Percentiles rank a stretch among this genome's conserved stretches.
phyloP scores from a whole-genome alignment of 2,113 vertebrate species.

The Rhabdomys dilectus region DNA sequence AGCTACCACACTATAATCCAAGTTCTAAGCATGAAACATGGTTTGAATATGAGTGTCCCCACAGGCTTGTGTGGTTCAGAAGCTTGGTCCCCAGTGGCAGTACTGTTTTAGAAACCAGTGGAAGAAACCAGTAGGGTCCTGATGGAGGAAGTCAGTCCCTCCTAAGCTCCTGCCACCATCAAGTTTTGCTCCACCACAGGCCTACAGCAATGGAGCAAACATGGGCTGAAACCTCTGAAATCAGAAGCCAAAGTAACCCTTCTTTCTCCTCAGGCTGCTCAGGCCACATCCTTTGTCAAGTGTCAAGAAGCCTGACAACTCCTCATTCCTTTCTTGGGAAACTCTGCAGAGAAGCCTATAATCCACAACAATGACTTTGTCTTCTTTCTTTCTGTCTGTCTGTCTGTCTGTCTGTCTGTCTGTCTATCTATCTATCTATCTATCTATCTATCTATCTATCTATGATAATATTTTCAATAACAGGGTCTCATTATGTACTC shows the following conservation, averaged over 20 bases:
- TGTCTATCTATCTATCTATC: no score
- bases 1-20: conserved; percentile 18
- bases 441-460: no score
- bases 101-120: not conserved
- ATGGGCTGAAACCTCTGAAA: not conserved
- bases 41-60: not conserved
- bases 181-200: not conserved
- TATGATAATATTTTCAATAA: no score
- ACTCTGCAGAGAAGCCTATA: conserved; percentile 46
- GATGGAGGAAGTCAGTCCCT: not conserved
- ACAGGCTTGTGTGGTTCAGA: not conserved
- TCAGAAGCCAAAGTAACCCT: not conserved
- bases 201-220: not conserved
- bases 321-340: conserved; percentile 23
- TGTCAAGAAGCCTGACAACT: not conserved
- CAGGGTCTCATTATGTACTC: not conserved
- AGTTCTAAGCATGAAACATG: not conserved
- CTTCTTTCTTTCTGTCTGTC: no score
- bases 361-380: conserved; percentile 40
- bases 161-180: not conserved
- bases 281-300: not conserved
- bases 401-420: no score
- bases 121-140: not conserved
- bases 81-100: not conserved
- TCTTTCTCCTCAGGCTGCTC: not conserved